Percentiles rank a stretch among this genome's conserved stretches.
Conservation (phyloP, 2,797 vertebrate species). For the Leptoclinus maculatus region DNA sequence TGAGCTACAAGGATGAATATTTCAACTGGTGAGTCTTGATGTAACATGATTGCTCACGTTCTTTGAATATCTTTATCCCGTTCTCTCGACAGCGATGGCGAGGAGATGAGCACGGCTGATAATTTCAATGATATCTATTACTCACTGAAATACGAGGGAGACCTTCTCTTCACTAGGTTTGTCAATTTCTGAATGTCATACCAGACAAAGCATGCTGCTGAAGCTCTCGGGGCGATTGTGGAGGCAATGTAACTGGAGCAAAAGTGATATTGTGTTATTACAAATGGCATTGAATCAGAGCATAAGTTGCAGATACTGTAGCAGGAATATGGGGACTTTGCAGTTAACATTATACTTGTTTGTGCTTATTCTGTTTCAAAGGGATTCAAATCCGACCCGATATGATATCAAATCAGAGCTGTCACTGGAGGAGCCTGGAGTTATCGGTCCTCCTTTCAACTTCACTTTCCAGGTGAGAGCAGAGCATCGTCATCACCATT, state of each 20-base stretch:
- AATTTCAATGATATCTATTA: constrained; percentile 90
- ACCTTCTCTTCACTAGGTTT: constrained; percentile 97
- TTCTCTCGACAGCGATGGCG: constrained; percentile 88
- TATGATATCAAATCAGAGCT: constrained; percentile 88
- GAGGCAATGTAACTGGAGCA: constrained; percentile 3
- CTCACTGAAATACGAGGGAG: constrained; percentile 91
- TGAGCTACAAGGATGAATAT: constrained; percentile 10
- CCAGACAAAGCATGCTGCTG: background rate
- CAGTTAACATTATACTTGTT: constrained; percentile 1
- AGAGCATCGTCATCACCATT: background rate
- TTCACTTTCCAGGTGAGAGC: constrained; percentile 90
- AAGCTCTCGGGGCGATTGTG: background rate
- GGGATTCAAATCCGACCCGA: constrained; percentile 83
- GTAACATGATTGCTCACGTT: background rate
- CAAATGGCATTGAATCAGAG: background rate
- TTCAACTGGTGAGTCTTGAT: background rate
- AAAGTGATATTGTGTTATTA: background rate
- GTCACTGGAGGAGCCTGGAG: constrained; percentile 86
- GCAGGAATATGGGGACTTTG: background rate
- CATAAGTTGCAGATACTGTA: background rate
- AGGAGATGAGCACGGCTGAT: constrained; percentile 89
- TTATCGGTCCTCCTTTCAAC: constrained; percentile 89
- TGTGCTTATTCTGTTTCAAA: constrained; percentile 61
- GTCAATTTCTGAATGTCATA: constrained; percentile 20
- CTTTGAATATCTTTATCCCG: constrained; percentile 41